Evolutionary conservation across 37 sponge, comb jelly and placozoan genomes (phyloP).

Genomic region (Chondrilla cf. caribensis): DNA sequence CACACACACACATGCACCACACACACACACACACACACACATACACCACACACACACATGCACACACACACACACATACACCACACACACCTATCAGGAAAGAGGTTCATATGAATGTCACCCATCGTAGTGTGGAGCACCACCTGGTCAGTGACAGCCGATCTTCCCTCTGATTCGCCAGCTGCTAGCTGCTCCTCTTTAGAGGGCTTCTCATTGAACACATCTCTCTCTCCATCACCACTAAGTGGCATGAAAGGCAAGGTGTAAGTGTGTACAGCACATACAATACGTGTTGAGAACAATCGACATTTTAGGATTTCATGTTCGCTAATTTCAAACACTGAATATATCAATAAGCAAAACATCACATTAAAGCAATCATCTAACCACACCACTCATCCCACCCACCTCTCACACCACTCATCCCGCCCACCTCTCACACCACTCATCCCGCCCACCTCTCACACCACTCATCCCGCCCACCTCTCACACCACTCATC

Average conservation of each 20-base stretch:
- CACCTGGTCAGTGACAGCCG: slow-evolving; percentile 43
- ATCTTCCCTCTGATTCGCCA: slow-evolving; percentile 33
- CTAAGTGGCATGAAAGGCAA: slow-evolving; percentile 19
- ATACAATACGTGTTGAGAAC: neutral
- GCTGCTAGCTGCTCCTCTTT: slow-evolving; percentile 92
- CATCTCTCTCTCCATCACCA: slow-evolving; percentile 85
- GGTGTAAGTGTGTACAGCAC: neutral
- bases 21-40: too few species aligned
- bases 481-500: neutral
- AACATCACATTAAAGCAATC: too few species aligned
- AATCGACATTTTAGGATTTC: neutral
- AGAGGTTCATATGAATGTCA: slow-evolving; percentile 91
- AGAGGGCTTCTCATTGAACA: slow-evolving; percentile 96
- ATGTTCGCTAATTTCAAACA: neutral
- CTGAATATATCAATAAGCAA: too few species aligned
- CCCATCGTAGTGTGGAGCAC: slow-evolving; percentile 75
- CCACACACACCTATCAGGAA: slow-evolving; percentile 77
- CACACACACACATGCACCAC: too few species aligned
- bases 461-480: neutral
- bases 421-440: neutral
- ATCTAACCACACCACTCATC: too few species aligned
- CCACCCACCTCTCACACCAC: neutral
- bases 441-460: neutral
- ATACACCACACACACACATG: too few species aligned
- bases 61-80: too few species aligned